Conservation (phyloP, 2,888 invertebrate genomes). For the Vanessa cardui region DNA sequence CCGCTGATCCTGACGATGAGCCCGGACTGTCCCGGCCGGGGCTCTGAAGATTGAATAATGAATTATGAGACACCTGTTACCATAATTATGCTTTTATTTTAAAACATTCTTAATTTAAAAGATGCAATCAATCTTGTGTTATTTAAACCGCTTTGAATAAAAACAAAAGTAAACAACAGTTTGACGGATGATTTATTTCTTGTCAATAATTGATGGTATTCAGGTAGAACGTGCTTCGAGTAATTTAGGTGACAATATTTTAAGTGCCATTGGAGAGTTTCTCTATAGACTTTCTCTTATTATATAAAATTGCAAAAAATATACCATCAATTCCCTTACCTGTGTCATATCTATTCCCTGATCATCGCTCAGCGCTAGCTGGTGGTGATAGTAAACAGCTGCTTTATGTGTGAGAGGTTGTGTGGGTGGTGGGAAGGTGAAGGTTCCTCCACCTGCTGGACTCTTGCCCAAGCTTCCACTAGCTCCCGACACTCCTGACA, state of each 20-base stretch:
- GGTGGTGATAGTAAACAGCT: slow-evolving; percentile 91
- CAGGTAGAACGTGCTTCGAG: too few species aligned
- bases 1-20: slow-evolving; percentile 92
- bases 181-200: too few species aligned
- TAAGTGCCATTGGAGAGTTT: too few species aligned
- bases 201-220: too few species aligned
- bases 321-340: slow-evolving; percentile 60
- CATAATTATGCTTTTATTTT: too few species aligned
- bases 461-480: slow-evolving; percentile 85
- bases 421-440: slow-evolving; percentile 88
- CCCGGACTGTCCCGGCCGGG: slow-evolving; percentile 97
- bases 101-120: too few species aligned
- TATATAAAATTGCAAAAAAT: too few species aligned
- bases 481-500: slow-evolving; percentile 80
- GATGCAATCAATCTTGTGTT: too few species aligned
- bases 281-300: too few species aligned
- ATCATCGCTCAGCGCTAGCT: slow-evolving; percentile 91
- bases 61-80: background rate
- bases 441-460: slow-evolving; percentile 84
- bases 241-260: too few species aligned
- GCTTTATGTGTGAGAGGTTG: slow-evolving; percentile 89
- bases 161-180: too few species aligned
- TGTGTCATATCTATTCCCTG: slow-evolving; percentile 95
- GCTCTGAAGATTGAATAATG: slow-evolving; percentile 79
- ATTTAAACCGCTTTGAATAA: too few species aligned